phyloP scores from a whole-genome alignment of 2,888 invertebrate genomes.

The Caenorhabditis sinica region DNA sequence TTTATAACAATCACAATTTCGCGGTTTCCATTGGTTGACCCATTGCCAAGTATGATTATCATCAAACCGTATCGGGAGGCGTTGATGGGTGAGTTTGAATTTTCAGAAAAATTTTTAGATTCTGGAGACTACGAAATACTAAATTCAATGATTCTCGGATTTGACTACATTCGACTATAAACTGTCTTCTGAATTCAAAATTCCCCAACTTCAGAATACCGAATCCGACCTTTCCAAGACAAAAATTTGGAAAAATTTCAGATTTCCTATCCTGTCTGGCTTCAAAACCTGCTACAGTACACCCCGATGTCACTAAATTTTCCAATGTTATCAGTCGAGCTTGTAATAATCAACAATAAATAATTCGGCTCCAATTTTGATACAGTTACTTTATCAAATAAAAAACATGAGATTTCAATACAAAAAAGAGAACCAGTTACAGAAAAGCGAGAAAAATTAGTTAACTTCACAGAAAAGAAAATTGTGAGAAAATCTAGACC shows the following conservation, averaged over 20 bases:
- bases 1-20: slow-evolving; percentile 2
- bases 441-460: no score
- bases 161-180: no score
- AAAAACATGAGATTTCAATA: no score
- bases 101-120: neutral
- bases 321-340: slow-evolving; percentile 1
- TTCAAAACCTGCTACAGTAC: no score
- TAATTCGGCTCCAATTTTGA: neutral
- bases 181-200: neutral
- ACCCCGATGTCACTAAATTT: neutral
- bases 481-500: no score
- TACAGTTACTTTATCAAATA: no score
- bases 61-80: slow-evolving; percentile 23
- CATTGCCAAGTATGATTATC: slow-evolving; percentile 28
- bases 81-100: neutral
- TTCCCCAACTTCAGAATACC: no score
- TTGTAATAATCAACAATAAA: neutral
- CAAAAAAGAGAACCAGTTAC: no score
- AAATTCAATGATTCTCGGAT: no score
- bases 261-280: neutral
- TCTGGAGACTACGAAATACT: no score
- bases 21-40: slow-evolving; percentile 24
- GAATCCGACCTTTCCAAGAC: no score
- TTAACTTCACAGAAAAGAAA: no score
- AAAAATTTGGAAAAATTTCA: neutral